Evolutionary conservation across 1,140 invertebrate species (phyloP).

Genomic region (Polypedilum vanderplanki): DNA sequence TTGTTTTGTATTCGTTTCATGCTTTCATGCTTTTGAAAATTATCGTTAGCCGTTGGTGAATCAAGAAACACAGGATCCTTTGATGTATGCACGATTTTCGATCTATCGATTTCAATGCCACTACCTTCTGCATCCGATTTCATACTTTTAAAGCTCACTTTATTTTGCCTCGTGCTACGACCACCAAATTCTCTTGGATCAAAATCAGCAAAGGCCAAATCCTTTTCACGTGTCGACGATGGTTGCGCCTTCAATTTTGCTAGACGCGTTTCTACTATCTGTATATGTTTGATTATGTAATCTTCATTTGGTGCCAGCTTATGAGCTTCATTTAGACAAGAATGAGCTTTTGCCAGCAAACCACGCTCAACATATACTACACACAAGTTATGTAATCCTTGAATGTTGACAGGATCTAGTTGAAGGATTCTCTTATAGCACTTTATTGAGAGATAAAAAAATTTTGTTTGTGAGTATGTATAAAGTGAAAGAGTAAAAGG

Average conservation of each 20-base stretch:
- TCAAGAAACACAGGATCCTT: conserved; percentile 1
- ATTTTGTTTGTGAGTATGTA: background rate
- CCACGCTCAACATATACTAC: conserved; percentile 91
- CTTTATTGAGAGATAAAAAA: conserved; percentile 44
- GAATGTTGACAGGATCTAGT: conserved; percentile 84
- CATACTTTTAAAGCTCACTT: background rate
- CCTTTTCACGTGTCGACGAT: conserved; percentile 39
- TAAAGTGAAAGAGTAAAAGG: background rate
- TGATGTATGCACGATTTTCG: conserved; percentile 1
- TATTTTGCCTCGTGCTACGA: background rate
- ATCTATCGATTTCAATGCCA: no score
- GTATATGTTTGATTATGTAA: conserved; percentile 81
- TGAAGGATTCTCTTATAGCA: conserved; percentile 84
- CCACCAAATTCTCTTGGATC: conserved; percentile 39
- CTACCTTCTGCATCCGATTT: background rate
- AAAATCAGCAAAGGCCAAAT: conserved; percentile 40
- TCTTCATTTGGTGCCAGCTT: conserved; percentile 77
- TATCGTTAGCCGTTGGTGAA: background rate
- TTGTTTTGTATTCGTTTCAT: conserved; percentile 10
- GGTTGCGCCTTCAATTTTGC: conserved; percentile 42
- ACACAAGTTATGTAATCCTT: conserved; percentile 92
- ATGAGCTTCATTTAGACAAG: conserved; percentile 73
- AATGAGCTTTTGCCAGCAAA: conserved; percentile 70
- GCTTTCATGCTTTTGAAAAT: conserved; percentile 2
- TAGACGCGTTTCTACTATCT: conserved; percentile 41